Evolutionary conservation across 2,888 invertebrate species (phyloP).

Genomic region (Scaptomyza tumidula): DNA sequence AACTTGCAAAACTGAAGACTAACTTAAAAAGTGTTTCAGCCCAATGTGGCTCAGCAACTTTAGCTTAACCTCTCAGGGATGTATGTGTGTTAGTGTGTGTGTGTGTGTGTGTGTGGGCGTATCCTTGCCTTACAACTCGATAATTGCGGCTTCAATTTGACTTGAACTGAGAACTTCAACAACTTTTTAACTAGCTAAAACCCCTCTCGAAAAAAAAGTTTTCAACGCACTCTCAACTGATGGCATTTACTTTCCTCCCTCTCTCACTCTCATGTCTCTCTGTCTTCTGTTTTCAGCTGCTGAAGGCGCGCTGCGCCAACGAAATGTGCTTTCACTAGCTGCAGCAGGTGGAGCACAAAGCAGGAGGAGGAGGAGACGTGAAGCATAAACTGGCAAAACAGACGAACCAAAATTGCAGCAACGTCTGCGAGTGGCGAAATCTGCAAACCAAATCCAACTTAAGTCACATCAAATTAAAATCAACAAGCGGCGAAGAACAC

Average conservation of each 20-base stretch:
- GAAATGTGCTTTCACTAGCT: conserved; percentile 61
- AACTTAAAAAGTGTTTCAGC: conserved; percentile 52
- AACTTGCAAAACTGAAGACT: conserved; percentile 63
- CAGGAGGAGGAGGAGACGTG: conserved; percentile 16
- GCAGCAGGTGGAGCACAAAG: conserved; percentile 25
- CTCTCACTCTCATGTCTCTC: no score
- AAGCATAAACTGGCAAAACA: conserved; percentile 35
- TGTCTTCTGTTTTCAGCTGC: conserved; percentile 43
- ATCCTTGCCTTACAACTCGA: conserved; percentile 73
- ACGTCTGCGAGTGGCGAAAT: conserved; percentile 53
- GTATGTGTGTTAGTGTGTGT: conserved; percentile 3
- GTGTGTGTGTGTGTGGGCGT: conserved; percentile 26
- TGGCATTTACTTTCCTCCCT: conserved; percentile 17
- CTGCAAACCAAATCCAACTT: conserved; percentile 79
- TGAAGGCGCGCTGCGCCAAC: conserved; percentile 39
- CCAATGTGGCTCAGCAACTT: conserved; percentile 36
- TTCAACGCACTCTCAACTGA: conserved; percentile 63
- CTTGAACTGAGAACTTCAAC: conserved; percentile 72
- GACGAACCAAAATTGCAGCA: conserved; percentile 46
- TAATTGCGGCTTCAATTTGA: conserved; percentile 79
- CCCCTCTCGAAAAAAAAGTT: conserved; percentile 50
- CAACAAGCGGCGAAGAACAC: conserved; percentile 68
- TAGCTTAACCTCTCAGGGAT: conserved; percentile 16
- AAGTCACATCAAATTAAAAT: conserved; percentile 81
- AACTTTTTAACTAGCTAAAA: conserved; percentile 73